Base-by-base conservation (phyloP, 2,888 invertebrate genomes). In the Cabera pusaria region DNA sequence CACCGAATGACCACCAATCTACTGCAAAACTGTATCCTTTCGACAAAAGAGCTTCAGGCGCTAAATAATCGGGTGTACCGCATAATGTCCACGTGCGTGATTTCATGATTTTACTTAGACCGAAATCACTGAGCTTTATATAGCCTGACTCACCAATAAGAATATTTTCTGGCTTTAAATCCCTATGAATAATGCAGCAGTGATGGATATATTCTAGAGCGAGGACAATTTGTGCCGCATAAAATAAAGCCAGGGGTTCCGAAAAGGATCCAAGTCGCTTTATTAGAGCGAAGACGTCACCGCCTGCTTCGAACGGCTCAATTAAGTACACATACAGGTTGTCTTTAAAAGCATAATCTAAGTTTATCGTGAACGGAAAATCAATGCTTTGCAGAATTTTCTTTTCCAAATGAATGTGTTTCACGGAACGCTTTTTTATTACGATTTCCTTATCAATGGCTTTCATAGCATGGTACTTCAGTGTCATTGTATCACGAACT, bases 21-120 rank as follows among this genome's bases (percentile, higher is more conserved):
- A 97, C 97, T 0, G 96, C 93, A 61, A 92, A 94, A 18, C 96
- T 94, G 80, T 98, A 98, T 0, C 98, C 97, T 75, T 96, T 96
- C 17, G 94, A 94, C 51, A 96, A 90, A 51, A 98, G 96, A 9
- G 95, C 93, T 83, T 98, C 98, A 0, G 97, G 97, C 0, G 98
- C 98, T 43, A 99, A 84, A 80, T 99, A 99, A 78, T 98, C 98
- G 0, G 98, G 98, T 0, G 98, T 99, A 0, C 98, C 98, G 72
- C 98, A 98, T 33, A 98, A 75, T 0, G 97, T 97, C 93, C 96
- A 96, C 0, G 98, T 97, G 53, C 97, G 87, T 3, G 87, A 85
- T 49, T 91, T 91, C 32, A 93, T 80, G 39, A 92, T 77, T 88
- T 98, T 98, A 52, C 96, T 94, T 80, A 98, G 98, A 28, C 98